Conservation (phyloP, 2,113 vertebrate genomes). For the Nerophis ophidion region DNA sequence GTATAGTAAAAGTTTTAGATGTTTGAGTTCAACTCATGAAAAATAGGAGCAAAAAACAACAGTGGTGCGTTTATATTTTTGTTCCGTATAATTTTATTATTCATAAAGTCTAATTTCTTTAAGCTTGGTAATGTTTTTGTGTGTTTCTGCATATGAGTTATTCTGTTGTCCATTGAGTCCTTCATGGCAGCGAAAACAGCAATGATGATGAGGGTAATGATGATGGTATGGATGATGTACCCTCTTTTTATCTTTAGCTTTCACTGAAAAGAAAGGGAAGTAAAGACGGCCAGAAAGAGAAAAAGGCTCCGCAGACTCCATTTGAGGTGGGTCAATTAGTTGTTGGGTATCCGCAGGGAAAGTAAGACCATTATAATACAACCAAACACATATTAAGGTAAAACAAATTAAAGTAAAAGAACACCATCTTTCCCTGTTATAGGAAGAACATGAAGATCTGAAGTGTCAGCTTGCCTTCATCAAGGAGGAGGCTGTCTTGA, state of each 20-base stretch:
- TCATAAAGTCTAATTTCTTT: too few species aligned
- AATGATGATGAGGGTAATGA: conserved; percentile 23
- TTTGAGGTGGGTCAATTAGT: conserved; percentile 75
- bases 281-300: conserved; percentile 91
- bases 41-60: too few species aligned
- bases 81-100: too few species aligned
- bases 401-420: neutral
- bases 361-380: neutral
- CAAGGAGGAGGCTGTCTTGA: conserved; percentile 92
- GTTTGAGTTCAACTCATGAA: too few species aligned
- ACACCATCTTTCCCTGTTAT: neutral
- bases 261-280: conserved; percentile 93
- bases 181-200: neutral
- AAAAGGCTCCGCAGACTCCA: conserved; percentile 83
- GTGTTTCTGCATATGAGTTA: neutral
- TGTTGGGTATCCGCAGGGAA: neutral
- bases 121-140: neutral
- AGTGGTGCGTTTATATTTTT: too few species aligned
- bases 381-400: neutral
- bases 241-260: conserved; percentile 68
- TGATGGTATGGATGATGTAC: conserved; percentile 27
- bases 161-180: neutral
- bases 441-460: conserved; percentile 96
- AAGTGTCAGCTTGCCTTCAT: conserved; percentile 96
- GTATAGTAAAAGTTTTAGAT: too few species aligned